Evolutionary conservation across 1,140 invertebrate species (phyloP).

Genomic region (Caenorhabditis tropicalis): DNA sequence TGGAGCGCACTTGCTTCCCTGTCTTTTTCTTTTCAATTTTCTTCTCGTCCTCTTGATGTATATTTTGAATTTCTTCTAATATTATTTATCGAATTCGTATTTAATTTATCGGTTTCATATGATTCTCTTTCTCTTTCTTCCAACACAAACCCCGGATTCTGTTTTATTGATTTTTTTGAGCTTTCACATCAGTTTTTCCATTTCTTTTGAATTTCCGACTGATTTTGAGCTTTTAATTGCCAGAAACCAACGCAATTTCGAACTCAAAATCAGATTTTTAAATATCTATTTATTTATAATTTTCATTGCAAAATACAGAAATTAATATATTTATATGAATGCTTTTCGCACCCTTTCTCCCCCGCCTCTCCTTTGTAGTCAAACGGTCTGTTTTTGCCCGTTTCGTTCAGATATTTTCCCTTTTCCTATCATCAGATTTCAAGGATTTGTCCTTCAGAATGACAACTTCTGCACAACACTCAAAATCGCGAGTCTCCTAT

Average conservation of each 20-base stretch:
- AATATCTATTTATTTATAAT: background rate
- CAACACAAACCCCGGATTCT: background rate
- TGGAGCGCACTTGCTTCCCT: too few species aligned
- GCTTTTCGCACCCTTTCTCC: background rate
- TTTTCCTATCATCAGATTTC: too few species aligned
- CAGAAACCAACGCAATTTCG: background rate
- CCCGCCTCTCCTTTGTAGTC: background rate
- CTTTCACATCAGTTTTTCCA: background rate
- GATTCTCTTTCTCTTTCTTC: background rate
- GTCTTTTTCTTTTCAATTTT: too few species aligned
- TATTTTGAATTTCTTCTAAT: too few species aligned
- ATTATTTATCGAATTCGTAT: too few species aligned
- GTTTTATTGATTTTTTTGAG: background rate
- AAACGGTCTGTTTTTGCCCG: too few species aligned
- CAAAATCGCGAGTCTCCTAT: conserved; percentile 62
- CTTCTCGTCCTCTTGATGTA: too few species aligned
- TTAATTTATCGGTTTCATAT: background rate
- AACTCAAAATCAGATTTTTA: too few species aligned
- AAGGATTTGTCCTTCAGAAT: too few species aligned
- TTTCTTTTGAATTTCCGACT: background rate
- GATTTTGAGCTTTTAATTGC: background rate
- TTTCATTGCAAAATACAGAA: background rate
- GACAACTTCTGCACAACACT: conserved; percentile 22
- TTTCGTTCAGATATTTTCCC: too few species aligned
- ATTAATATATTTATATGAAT: conserved; percentile 12